Evolutionary conservation across 2,113 vertebrate genomes (phyloP), one percentile per base, ranked within the genome.

Genomic region (Engraulis encrasicolus): DNA sequence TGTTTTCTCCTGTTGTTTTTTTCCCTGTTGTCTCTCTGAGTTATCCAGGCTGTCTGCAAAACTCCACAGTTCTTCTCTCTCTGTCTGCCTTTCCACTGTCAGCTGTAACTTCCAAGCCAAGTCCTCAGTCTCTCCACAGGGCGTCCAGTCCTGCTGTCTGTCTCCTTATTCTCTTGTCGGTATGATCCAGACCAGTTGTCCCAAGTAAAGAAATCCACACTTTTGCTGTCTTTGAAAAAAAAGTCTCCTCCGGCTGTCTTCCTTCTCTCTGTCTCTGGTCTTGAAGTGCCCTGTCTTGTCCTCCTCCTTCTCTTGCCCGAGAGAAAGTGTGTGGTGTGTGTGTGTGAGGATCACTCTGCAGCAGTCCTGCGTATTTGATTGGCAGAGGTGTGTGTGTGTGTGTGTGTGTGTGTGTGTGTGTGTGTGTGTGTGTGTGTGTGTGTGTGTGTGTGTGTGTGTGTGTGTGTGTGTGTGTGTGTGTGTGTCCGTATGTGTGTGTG

Each of bases 301-400:
- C 31, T 31, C 27, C 66, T 74, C 12, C 40, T 45, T 45, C 9
- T 9, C 9, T 86, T 81, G 82, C 83, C 83, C n/a, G n/a, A n/a
- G n/a, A n/a, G n/a, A n/a, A n/a, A n/a, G n/a, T n/a, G n/a, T n/a
- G n/a, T n/a, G n/a, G n/a, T 77, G 61, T 82, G 49, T 89, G 86
- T 78, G 66, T 81, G 79, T 74, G 78, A 82, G 81, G 81, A 78
- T 87, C 82, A 84, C 85, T 80, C 79, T 92, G 86, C 84, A n/a
- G n/a, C n/a, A 84, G 50, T 81, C 80, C 87, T 36, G 31, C 17
- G 66, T 74, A 11, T 74, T 74, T 74, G 66, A 74, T 74, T 74
- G 66, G 66, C 66, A 74, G 66, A 74, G 66, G 66, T 31, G 66
- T 74, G 66, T 74, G 61, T 71, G 61, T 31, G n/a, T 61, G 54